Evolutionary conservation across 2,113 vertebrate genomes (phyloP).

Genomic region (Pseudopodoces humilis): DNA sequence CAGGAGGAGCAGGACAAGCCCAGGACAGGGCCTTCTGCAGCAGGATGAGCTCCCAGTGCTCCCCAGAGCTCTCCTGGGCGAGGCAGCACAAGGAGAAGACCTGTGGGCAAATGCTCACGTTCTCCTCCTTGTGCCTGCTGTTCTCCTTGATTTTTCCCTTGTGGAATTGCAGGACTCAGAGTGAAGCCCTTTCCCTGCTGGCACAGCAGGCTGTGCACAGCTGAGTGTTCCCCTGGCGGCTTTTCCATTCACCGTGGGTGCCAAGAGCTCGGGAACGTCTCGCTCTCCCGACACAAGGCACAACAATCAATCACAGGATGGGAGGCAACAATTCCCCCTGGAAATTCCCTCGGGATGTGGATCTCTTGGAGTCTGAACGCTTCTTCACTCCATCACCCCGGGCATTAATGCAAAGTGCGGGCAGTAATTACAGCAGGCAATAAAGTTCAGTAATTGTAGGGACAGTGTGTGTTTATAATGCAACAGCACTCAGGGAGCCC

Average conservation of each 20-base stretch:
- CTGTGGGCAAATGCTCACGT: rapidly evolving
- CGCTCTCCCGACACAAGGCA: not conserved
- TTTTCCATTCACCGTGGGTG: not conserved
- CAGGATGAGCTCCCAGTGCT: rapidly evolving
- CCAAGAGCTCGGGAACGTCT: not conserved
- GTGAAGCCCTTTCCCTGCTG: not conserved
- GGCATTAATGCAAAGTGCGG: slow-evolving; percentile 27
- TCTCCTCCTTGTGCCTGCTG: not conserved
- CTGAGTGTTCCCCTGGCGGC: rapidly evolving
- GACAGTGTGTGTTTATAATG: not conserved
- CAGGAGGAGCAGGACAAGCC: not conserved
- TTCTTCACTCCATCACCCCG: slow-evolving; percentile 11
- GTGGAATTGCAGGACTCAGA: not conserved
- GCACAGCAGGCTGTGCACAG: not conserved
- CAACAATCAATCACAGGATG: not conserved
- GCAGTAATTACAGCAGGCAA: slow-evolving; percentile 56
- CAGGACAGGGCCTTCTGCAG: not conserved
- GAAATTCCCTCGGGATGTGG: not conserved
- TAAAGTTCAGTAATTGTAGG: slow-evolving; percentile 46
- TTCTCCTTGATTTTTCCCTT: not conserved
- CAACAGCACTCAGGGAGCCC: not conserved
- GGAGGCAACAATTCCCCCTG: not conserved
- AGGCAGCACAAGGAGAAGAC: not conserved
- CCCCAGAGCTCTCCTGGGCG: rapidly evolving
- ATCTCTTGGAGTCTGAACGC: not conserved